Conservation (phyloP, 2,888 invertebrate species). For the Stomorhina lunata region DNA sequence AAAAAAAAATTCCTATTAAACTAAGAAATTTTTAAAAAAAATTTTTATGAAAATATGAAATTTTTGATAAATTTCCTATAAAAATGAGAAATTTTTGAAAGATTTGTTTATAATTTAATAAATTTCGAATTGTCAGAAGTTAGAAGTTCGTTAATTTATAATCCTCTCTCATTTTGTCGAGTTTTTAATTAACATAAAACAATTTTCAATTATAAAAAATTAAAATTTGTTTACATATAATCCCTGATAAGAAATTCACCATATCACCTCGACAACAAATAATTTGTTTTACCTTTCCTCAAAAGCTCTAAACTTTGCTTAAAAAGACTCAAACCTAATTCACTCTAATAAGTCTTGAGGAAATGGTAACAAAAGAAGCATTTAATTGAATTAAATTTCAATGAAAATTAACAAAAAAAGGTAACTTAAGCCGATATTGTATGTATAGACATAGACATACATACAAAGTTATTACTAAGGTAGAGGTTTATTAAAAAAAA, state of each 20-base stretch:
- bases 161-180: too few relatives aligned
- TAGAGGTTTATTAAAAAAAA: neutral
- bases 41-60: too few relatives aligned
- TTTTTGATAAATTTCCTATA: too few relatives aligned
- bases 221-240: too few relatives aligned
- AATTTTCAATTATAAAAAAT: constrained; percentile 37
- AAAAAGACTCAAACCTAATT: too few relatives aligned
- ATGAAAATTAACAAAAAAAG: constrained; percentile 1
- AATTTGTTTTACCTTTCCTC: neutral
- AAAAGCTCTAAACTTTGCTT: neutral
- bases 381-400: constrained; percentile 52
- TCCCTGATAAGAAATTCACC: constrained; percentile 24
- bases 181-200: neutral
- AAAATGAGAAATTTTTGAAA: too few relatives aligned
- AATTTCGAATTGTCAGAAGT: too few relatives aligned
- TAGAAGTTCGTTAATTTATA: too few relatives aligned
- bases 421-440: too few relatives aligned
- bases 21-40: too few relatives aligned
- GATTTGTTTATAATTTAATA: too few relatives aligned
- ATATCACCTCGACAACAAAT: constrained; percentile 19
- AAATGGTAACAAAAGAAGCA: constrained; percentile 20
- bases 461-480: neutral
- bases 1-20: too few relatives aligned
- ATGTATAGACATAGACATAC: neutral
- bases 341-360: neutral